Percentiles rank a stretch among this genome's conserved stretches.
These are phyloP conservation scores for Paratrypauchen microcephalus DNA, from an alignment of 2,797 vertebrate genomes.

Conservation along the genomic window DNA sequence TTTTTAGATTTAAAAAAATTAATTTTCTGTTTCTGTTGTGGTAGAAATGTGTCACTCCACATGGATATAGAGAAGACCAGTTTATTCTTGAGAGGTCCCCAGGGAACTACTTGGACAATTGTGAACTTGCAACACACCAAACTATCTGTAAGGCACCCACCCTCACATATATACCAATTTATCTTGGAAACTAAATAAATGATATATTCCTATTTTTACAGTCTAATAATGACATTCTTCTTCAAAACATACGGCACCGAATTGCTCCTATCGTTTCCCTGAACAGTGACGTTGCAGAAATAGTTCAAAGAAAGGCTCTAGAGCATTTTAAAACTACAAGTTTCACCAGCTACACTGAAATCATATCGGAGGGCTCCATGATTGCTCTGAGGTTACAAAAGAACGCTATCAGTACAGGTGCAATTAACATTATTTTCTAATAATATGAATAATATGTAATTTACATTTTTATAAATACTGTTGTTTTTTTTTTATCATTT, in stretches of 20 bases:
- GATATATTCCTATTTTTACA: conserved; percentile 34
- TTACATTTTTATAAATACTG: neutral
- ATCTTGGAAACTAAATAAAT: conserved; percentile 12
- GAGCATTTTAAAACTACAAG: conserved; percentile 26
- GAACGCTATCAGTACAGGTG: conserved; percentile 35
- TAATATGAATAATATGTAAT: neutral
- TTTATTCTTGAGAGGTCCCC: conserved; percentile 73
- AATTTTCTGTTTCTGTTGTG: conserved; percentile 19
- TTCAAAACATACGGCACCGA: rapidly evolving
- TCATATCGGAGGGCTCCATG: conserved; percentile 20
- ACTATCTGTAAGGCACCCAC: conserved; percentile 58
- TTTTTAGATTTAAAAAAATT: neutral
- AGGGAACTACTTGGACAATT: conserved; percentile 70
- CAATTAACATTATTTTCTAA: neutral
- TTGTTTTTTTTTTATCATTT: neutral
- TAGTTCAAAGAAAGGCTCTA: conserved; percentile 59
- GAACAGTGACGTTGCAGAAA: conserved; percentile 43
- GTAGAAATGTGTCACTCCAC: conserved; percentile 67
- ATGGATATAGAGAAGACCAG: conserved; percentile 23
- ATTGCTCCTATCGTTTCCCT: rapidly evolving
- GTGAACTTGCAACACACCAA: neutral
- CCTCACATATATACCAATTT: neutral
- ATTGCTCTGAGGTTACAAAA: conserved; percentile 54
- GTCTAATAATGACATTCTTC: conserved; percentile 70
- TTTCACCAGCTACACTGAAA: conserved; percentile 77